Percentiles rank a stretch among this genome's conserved stretches.
Evolutionary conservation across 2,888 invertebrate species (phyloP).

Genomic region (Ormyrus labotus): DNA sequence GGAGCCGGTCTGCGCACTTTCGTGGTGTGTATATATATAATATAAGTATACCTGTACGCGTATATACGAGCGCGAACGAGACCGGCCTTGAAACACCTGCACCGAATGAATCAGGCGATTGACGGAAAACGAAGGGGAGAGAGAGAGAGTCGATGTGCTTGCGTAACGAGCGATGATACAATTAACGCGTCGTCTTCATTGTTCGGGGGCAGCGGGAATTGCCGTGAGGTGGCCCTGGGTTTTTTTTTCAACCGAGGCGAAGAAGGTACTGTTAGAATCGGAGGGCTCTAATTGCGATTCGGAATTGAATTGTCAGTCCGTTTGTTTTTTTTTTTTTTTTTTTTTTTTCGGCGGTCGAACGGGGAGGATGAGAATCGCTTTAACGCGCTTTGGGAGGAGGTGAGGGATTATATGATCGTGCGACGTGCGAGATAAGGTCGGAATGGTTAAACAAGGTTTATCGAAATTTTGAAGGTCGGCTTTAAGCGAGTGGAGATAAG

Average conservation of each 20-base stretch:
- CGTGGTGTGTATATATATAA: conserved; percentile 30
- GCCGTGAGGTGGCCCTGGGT: conserved; percentile 5
- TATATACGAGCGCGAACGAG: conserved; percentile 42
- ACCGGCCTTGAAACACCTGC: conserved; percentile 63
- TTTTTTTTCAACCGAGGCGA: neutral
- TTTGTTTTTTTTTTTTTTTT: conserved; percentile 20
- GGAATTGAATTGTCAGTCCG: conserved; percentile 34
- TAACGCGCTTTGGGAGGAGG: neutral
- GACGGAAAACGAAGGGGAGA: conserved; percentile 51
- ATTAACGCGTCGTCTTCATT: conserved; percentile 60
- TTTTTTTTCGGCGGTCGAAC: neutral
- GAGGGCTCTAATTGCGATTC: conserved; percentile 5
- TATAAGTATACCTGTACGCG: neutral
- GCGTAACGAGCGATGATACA: conserved; percentile 63
- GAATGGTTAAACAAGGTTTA: conserved; percentile 1
- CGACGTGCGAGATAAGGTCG: conserved; percentile 8
- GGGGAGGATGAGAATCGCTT: neutral
- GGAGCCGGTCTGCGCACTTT: conserved; percentile 17
- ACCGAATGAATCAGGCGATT: conserved; percentile 46
- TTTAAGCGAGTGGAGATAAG: conserved; percentile 16
- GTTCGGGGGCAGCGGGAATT: conserved; percentile 49
- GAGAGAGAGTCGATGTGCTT: conserved; percentile 44
- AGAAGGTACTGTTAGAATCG: conserved; percentile 33
- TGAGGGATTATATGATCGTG: neutral
- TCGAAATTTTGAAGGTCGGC: conserved; percentile 16